A percentile compares a stretch with the other conserved stretches of the same genome.
phyloP scores from a whole-genome alignment of 1,140 invertebrate genomes.

The Drosophila cardini region DNA sequence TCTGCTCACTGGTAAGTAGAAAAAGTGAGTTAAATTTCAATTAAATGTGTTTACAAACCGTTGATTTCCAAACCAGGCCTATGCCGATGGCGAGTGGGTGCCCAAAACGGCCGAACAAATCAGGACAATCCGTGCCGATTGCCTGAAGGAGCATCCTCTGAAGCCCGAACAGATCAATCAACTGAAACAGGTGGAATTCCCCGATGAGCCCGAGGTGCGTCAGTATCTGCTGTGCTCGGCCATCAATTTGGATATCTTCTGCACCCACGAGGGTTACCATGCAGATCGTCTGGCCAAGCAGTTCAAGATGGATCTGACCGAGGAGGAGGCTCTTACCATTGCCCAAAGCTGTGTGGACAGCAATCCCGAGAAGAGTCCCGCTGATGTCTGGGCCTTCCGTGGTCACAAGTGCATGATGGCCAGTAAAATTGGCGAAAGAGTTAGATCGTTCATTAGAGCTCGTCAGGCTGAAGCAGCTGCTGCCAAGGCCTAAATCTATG shows the following conservation, averaged over 20 bases:
- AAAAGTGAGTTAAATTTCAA: constrained; percentile 1
- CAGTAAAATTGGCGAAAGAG: constrained; percentile 77
- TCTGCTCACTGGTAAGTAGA: constrained; percentile 70
- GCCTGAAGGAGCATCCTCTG: constrained; percentile 63
- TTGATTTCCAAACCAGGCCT: constrained; percentile 22
- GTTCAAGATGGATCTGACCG: constrained; percentile 77
- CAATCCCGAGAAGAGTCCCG: constrained; percentile 57
- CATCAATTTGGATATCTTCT: constrained; percentile 75
- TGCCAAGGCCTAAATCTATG: constrained; percentile 30
- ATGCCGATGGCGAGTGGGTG: constrained; percentile 69
- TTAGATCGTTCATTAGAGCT: constrained; percentile 63
- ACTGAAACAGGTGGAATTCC: constrained; percentile 71
- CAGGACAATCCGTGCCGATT: constrained; percentile 66
- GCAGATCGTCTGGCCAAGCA: constrained; percentile 80
- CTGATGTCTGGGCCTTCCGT: constrained; percentile 74
- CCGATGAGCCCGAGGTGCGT: constrained; percentile 71
- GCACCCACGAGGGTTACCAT: constrained; percentile 73
- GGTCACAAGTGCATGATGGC: constrained; percentile 77
- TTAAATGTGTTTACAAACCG: not conserved
- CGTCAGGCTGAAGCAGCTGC: constrained; percentile 60
- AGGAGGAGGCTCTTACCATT: constrained; percentile 70
- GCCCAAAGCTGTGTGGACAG: constrained; percentile 71
- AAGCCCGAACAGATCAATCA: constrained; percentile 56
- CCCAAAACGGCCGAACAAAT: constrained; percentile 68
- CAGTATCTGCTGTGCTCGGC: constrained; percentile 72